Percentiles rank a stretch among this genome's conserved stretches.
Conservation (phyloP, 2,888 invertebrate genomes). For the Hedychridium roseum region DNA sequence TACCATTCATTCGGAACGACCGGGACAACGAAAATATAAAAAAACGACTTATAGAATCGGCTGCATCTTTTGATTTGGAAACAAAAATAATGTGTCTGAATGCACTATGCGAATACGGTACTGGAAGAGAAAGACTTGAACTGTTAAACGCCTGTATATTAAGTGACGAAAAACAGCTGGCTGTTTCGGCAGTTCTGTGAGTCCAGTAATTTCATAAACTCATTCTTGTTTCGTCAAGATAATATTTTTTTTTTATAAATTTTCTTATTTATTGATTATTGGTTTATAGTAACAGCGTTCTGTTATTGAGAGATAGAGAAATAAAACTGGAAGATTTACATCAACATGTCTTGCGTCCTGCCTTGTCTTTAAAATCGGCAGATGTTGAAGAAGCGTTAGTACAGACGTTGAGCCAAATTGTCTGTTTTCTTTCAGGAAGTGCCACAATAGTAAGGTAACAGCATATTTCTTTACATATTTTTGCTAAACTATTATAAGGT, state of each 20-base stretch:
- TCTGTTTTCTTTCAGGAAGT: constrained; percentile 49
- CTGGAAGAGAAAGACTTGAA: constrained; percentile 41
- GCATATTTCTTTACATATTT: constrained; percentile 3
- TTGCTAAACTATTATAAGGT: too few species aligned
- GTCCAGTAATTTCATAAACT: constrained; percentile 29
- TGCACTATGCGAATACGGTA: constrained; percentile 44
- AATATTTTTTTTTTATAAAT: too few species aligned
- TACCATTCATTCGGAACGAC: constrained; percentile 35
- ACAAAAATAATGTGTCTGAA: constrained; percentile 48
- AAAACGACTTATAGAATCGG: constrained; percentile 33
- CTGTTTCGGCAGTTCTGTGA: constrained; percentile 47
- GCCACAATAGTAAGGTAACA: constrained; percentile 45
- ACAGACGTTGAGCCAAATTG: constrained; percentile 45
- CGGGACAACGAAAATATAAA: constrained; percentile 32
- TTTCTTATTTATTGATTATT: constrained; percentile 1
- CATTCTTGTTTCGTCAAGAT: too few species aligned
- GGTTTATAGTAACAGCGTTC: constrained; percentile 19
- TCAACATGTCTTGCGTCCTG: constrained; percentile 48
- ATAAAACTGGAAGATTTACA: constrained; percentile 36
- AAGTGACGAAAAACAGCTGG: constrained; percentile 40
- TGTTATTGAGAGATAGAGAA: constrained; percentile 21
- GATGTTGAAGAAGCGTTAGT: constrained; percentile 45
- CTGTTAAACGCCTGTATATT: constrained; percentile 43
- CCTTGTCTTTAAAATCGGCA: constrained; percentile 37
- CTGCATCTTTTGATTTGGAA: constrained; percentile 42